Conservation (phyloP, 2,797 vertebrate genomes). For the Todus mexicanus region DNA sequence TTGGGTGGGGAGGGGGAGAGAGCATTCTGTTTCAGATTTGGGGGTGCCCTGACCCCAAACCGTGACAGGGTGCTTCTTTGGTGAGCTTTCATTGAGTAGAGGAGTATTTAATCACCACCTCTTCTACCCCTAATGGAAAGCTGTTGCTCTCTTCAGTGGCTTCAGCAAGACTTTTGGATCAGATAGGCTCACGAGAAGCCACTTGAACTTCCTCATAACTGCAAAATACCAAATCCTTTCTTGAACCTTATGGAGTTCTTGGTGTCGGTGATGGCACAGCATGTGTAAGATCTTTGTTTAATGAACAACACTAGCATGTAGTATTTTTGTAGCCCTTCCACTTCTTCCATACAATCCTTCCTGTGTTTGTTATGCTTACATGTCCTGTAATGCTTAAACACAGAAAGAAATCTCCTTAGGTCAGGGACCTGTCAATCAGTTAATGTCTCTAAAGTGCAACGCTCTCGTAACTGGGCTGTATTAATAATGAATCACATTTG, state of each 20-base stretch:
- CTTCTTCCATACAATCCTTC: background rate
- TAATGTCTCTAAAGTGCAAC: background rate
- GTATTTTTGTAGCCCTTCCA: background rate
- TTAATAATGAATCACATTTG: constrained; percentile 30
- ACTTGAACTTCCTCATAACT: background rate
- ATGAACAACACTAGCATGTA: background rate
- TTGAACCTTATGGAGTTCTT: background rate
- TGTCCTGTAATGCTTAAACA: background rate
- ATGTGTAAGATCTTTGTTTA: background rate
- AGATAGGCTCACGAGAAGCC: background rate
- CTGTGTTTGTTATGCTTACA: background rate
- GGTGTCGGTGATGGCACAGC: background rate
- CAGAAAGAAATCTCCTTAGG: background rate
- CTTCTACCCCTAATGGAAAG: background rate
- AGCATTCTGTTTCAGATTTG: too few relatives aligned
- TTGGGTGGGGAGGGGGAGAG: too few relatives aligned
- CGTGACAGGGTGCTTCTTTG: background rate
- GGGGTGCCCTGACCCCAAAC: too few relatives aligned
- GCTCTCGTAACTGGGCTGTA: background rate
- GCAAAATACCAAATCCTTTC: background rate
- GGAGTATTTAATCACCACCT: background rate
- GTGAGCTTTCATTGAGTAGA: background rate
- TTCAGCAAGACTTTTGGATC: background rate
- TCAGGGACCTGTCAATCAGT: background rate
- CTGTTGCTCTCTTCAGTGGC: background rate